These are phyloP conservation scores for Drosophila orosa DNA, from an alignment of 1,140 invertebrate species.

Conservation along the genomic window DNA sequence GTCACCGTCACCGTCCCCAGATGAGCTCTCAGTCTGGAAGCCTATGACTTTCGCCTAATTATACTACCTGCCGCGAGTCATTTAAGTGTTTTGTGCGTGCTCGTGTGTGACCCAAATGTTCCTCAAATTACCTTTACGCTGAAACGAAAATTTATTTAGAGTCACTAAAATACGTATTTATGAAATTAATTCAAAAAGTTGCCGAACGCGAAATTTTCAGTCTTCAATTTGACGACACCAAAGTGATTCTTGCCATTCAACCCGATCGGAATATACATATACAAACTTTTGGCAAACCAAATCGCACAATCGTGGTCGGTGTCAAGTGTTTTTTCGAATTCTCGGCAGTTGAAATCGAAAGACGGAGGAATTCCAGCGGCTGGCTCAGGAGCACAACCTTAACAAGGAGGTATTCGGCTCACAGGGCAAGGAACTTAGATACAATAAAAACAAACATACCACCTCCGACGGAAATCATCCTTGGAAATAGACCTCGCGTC, in stretches of 20 bases:
- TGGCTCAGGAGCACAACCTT: slow-evolving; percentile 28
- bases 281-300: background rate
- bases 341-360: slow-evolving; percentile 13
- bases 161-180: slow-evolving; percentile 40
- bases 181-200: slow-evolving; percentile 52
- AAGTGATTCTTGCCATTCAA: slow-evolving; percentile 34
- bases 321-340: slow-evolving; percentile 22
- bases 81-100: slow-evolving; percentile 29
- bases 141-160: slow-evolving; percentile 37
- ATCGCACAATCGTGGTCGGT: slow-evolving; percentile 7
- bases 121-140: slow-evolving; percentile 77
- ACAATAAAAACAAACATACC: slow-evolving; percentile 58
- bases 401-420: slow-evolving; percentile 5
- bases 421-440: slow-evolving; percentile 22
- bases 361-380: slow-evolving; percentile 47
- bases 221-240: slow-evolving; percentile 28
- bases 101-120: slow-evolving; percentile 74
- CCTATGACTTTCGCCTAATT: slow-evolving; percentile 23
- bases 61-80: slow-evolving; percentile 60
- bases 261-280: slow-evolving; percentile 25
- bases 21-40: slow-evolving; percentile 14
- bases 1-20: slow-evolving; percentile 6
- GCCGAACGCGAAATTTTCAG: slow-evolving; percentile 1
- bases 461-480: slow-evolving; percentile 71
- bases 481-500: slow-evolving; percentile 83